Evolutionary conservation across 2,888 invertebrate genomes (phyloP).

Genomic region (Nymphalis urticae): DNA sequence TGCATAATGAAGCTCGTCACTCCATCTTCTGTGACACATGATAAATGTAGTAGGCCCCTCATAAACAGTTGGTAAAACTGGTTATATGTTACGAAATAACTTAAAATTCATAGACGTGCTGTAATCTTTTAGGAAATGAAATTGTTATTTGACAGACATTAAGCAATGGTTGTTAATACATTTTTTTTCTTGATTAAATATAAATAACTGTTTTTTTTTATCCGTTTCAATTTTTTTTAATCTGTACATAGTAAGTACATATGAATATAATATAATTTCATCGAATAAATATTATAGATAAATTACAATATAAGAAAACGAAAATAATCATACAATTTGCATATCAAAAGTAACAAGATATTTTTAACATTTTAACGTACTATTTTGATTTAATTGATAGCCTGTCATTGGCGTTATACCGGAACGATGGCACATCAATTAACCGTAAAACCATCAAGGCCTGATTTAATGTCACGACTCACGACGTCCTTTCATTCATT

Average conservation of each 20-base stretch:
- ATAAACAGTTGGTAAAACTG: conserved; percentile 5
- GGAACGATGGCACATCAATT: neutral
- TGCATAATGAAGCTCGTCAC: neutral
- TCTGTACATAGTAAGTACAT: no score
- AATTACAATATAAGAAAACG: no score
- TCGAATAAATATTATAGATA: no score
- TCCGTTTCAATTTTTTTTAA: no score
- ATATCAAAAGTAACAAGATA: no score
- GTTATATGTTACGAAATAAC: conserved; percentile 9
- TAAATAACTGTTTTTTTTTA: neutral
- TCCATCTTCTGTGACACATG: neutral
- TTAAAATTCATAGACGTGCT: conserved; percentile 12
- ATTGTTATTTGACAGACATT: conserved; percentile 1
- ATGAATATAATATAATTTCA: no score
- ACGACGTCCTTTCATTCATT: neutral
- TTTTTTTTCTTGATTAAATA: neutral
- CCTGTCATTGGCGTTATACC: no score
- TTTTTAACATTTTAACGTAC: no score
- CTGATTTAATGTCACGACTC: neutral
- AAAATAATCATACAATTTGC: no score
- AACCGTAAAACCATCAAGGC: neutral
- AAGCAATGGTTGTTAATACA: neutral
- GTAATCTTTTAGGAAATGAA: conserved; percentile 3
- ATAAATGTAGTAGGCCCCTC: neutral
- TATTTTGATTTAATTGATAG: no score